A percentile compares a stretch with the other conserved stretches of the same genome.
Evolutionary conservation across 2,113 vertebrate genomes (phyloP).

Genomic region (Tapirus terrestris): DNA sequence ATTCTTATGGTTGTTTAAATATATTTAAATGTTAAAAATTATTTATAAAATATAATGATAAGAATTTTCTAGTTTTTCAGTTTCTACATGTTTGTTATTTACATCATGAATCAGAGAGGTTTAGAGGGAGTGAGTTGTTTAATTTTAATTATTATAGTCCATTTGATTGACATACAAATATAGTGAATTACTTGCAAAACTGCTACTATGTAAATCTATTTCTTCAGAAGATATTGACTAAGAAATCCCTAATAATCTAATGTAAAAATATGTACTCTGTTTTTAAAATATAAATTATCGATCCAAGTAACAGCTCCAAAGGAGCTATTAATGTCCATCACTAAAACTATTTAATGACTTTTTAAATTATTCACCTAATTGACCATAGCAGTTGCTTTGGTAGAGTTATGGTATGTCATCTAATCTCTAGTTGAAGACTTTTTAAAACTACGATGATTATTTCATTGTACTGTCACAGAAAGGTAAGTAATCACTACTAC

Average conservation of each 20-base stretch:
- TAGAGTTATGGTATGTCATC: constrained; percentile 49
- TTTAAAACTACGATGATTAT: constrained; percentile 37
- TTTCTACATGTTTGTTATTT: not conserved
- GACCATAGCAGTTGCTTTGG: constrained; percentile 47
- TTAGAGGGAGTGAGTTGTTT: not conserved
- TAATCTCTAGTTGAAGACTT: constrained; percentile 22
- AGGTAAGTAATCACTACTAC: constrained; percentile 15
- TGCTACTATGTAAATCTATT: constrained; percentile 18
- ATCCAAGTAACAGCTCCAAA: constrained; percentile 60
- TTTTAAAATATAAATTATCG: constrained; percentile 66
- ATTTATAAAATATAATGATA: not conserved
- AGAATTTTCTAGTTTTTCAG: not conserved
- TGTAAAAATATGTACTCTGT: constrained; percentile 56
- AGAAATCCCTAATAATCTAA: constrained; percentile 48
- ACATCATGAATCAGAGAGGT: not conserved
- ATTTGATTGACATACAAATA: constrained; percentile 32
- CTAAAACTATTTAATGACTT: constrained; percentile 72
- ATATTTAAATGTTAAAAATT: constrained; percentile 16
- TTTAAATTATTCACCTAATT: constrained; percentile 76
- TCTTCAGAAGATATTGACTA: constrained; percentile 37
- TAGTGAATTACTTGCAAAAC: constrained; percentile 44
- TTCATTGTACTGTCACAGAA: constrained; percentile 11
- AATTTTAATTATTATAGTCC: constrained; percentile 16
- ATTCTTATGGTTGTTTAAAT: not conserved
- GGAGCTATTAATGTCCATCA: constrained; percentile 51